phyloP scores from a whole-genome alignment of 2,888 invertebrate genomes.

The Pterostichus madidus region DNA sequence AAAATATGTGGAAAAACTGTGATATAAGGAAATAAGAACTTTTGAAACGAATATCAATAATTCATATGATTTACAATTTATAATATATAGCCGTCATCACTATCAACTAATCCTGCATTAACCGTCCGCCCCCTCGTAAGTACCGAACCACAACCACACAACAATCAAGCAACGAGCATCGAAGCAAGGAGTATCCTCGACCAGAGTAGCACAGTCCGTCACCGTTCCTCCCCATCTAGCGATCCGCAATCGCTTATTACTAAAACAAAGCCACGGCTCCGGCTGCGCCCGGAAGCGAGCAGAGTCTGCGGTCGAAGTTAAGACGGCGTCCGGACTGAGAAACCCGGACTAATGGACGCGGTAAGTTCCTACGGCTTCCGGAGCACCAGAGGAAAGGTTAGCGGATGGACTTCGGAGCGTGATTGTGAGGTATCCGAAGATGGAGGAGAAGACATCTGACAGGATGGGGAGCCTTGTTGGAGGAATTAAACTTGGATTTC shows the following conservation, averaged over 20 bases:
- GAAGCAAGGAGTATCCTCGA: no score
- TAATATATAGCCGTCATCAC: no score
- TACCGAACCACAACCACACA: no score
- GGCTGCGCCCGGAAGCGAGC: constrained; percentile 8
- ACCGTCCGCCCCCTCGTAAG: no score
- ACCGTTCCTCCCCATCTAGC: no score
- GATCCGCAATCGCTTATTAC: constrained; percentile 54
- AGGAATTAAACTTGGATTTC: constrained; percentile 1
- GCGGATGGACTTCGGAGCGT: constrained; percentile 6
- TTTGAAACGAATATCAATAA: no score
- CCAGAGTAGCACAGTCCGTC: no score
- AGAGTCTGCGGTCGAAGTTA: constrained; percentile 70
- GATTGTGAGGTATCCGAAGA: constrained; percentile 3
- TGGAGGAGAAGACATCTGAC: not conserved
- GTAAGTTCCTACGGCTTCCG: constrained; percentile 63
- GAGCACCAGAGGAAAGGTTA: not conserved
- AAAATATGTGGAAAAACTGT: no score
- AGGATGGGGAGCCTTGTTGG: not conserved
- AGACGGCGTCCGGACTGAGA: constrained; percentile 69
- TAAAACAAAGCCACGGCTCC: constrained; percentile 57
- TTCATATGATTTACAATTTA: no score
- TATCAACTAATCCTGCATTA: no score
- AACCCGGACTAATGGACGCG: constrained; percentile 70
- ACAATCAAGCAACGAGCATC: no score
- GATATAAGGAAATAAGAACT: no score